Base-by-base conservation (phyloP, 2,113 vertebrate species). In the Pavo muticus region DNA sequence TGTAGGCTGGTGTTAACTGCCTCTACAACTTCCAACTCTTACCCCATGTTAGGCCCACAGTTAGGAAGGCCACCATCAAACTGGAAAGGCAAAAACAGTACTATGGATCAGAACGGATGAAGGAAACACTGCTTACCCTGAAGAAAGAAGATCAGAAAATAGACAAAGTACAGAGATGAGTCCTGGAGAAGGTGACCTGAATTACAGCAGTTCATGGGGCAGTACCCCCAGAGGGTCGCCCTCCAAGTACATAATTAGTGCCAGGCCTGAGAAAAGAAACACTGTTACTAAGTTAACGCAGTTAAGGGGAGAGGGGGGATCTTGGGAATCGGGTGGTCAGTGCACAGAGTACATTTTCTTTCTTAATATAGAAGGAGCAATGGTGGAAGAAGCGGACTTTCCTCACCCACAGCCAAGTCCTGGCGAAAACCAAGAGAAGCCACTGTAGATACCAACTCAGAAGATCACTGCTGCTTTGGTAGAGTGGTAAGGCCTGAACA, bases 131-230 rank as follows among this genome's bases (percentile, higher is more conserved):
- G 97, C 97, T 97, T 97, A 97, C 97, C 96, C 97, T 97, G 95
- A 96, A 96, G 96, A 96, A 97, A 96, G 93, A 97, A 96, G 96
- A 95, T 97, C 94, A 96, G 96, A 97, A 97, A 97, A 96, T 92
- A 97, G 94, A 97, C 96, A 96, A 96, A 95, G 91, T 96, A 97
- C 90, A 97, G 95, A 97, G 97, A 95, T 96, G 96, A 97, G 69
- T 97, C 97, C 96, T 91, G 96, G 86, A 97, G 95, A 95, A 95
- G 96, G 67, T 96, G 95, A 97, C 97, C 97, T 97, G 96, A 97
- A 96, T 97, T 96, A 97, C 96, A 96, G 92, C 96, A 97, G 96
- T 79, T 97, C 96, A 94, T 97, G 93, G 96, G 94, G 89, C 68
- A 61, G 94, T 90, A 96, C 95, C 96, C 96, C 95, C 59, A 78